Percentiles rank a stretch among this genome's conserved stretches.
These are phyloP conservation scores for Leucozona laternaria DNA, from an alignment of 2,888 invertebrate genomes.

Conservation along the genomic window DNA sequence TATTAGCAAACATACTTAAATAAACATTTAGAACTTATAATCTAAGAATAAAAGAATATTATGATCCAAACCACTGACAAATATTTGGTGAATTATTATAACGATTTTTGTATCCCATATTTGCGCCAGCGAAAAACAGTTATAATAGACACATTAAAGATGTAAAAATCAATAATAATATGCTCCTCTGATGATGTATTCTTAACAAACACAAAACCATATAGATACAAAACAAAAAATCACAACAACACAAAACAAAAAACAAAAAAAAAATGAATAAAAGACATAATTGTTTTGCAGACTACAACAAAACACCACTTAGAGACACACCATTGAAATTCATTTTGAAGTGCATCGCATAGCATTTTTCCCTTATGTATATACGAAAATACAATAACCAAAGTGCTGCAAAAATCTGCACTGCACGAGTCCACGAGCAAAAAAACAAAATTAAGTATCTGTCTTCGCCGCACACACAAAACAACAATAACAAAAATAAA, in stretches of 20 bases:
- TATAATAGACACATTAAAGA: neutral
- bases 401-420: constrained; percentile 37
- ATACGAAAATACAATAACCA: constrained; percentile 27
- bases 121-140: too few species aligned
- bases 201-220: neutral
- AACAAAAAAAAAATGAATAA: constrained; percentile 6
- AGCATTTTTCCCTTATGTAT: constrained; percentile 49
- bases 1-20: too few species aligned
- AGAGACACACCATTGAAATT: constrained; percentile 57
- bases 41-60: too few species aligned
- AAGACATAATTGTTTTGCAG: constrained; percentile 52
- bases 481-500: constrained; percentile 3
- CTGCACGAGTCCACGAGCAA: constrained; percentile 44
- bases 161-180: neutral
- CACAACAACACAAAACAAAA: neutral
- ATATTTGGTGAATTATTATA: too few species aligned
- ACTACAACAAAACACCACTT: constrained; percentile 62
- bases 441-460: neutral
- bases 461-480: neutral
- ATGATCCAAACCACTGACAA: too few species aligned
- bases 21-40: too few species aligned
- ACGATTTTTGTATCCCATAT: too few species aligned
- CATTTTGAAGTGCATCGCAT: constrained; percentile 66
- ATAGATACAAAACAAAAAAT: neutral
- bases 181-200: neutral